Evolutionary conservation across 2,888 invertebrate genomes (phyloP), one percentile per base, ranked within the genome.

Genomic region (Steromphala cineraria): DNA sequence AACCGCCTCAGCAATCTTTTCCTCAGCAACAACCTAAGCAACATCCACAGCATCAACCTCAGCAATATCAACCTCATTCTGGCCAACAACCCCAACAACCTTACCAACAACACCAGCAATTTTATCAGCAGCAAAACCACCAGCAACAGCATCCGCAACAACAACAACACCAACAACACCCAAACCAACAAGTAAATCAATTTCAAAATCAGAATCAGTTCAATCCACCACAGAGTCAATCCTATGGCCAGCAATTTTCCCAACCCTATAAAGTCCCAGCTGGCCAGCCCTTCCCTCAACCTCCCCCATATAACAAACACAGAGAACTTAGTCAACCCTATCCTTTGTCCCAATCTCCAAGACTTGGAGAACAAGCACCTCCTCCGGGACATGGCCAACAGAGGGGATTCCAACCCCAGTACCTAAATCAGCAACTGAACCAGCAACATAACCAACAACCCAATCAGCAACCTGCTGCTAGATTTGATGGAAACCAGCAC

Each of bases 241-340:
- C 71, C 17, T 71, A 71, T 40, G 19, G 40, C 36, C 71, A 71
- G 36, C 71, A 31, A 19, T 71, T n/a, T 31, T 17, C n/a, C n/a
- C 71, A 71, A n/a, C 71, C 71, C 15, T 71, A 36, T 36, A 15
- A 15, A 13, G 19, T 71, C 31, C 71, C 71, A 17, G 31, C 71
- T 36, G 71, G 71, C 5, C 71, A 71, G 19, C 71, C 71, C 31
- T 71, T 36, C 40, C 71, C 71, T 2, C 71, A 71, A 71, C 71
- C 71, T 0, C 71, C 71, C 71, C 71, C 71, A 4, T 31, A 56
- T 56, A 31, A n/a, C 71, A 71, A 31, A 40, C 71, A 71, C 36
- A 71, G 71, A 36, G 53, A 76, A 71, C 31, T 71, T 8, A 71
- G 71, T 31, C 71, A 71, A 31, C 71, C 76, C 28, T 53, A n/a